phyloP scores from a whole-genome alignment of 2,113 vertebrate species.

The Petrocephalus microphthalmus region DNA sequence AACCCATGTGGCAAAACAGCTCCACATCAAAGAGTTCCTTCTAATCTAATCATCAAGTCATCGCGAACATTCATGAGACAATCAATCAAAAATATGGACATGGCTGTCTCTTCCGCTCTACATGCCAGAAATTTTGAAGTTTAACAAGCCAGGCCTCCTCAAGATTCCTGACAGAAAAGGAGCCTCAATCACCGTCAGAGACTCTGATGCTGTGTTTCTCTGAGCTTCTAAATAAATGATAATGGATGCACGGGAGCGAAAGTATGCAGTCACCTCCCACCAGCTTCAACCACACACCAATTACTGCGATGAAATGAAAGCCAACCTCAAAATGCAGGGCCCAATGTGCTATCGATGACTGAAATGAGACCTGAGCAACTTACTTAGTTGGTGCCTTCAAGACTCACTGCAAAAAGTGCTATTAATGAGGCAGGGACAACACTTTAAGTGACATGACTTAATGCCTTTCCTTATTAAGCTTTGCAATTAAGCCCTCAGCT shows the following conservation, averaged over 20 bases:
- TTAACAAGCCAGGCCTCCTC: not conserved
- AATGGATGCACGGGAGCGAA: not conserved
- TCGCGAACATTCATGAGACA: not conserved
- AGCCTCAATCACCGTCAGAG: not conserved
- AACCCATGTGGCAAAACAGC: not conserved
- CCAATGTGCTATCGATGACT: constrained; percentile 25
- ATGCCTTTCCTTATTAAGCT: constrained; percentile 45
- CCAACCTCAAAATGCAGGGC: not conserved
- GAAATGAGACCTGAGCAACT: constrained; percentile 34
- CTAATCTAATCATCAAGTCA: not conserved
- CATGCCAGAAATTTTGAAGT: not conserved
- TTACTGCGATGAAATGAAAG: constrained; percentile 10
- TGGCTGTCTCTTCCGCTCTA: not conserved
- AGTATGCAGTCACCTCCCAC: not conserved
- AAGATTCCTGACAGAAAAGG: not conserved
- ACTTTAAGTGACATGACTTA: constrained; percentile 45
- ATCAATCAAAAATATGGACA: constrained; percentile 2
- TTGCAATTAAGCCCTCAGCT: constrained; percentile 34
- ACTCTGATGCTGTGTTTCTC: not conserved
- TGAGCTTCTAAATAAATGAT: not conserved
- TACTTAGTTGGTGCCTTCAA: constrained; percentile 38
- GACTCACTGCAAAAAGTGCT: constrained; percentile 44
- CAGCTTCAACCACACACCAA: not conserved
- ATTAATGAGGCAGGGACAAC: constrained; percentile 44
- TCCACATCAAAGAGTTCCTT: constrained; percentile 11